phyloP scores from a whole-genome alignment of 2,888 invertebrate genomes.

The Itoplectis maculator region DNA sequence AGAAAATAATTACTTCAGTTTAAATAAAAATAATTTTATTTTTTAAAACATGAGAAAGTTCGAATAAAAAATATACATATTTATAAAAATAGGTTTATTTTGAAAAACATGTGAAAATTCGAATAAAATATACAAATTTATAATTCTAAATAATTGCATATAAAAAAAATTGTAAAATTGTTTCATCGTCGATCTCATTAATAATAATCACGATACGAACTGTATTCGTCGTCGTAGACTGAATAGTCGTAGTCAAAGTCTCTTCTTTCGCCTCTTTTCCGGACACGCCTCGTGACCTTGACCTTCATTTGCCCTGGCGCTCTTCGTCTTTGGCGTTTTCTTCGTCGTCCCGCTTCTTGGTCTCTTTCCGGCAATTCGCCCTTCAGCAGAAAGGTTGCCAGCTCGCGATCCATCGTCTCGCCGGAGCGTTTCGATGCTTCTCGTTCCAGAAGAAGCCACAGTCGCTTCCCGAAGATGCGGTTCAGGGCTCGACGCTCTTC shows the following conservation, averaged over 20 bases:
- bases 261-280: too few relatives aligned
- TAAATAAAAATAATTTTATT: too few relatives aligned
- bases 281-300: too few relatives aligned
- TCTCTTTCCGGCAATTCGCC: constrained; percentile 48
- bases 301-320: not conserved
- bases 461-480: constrained; percentile 53
- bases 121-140: too few relatives aligned
- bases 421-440: constrained; percentile 45
- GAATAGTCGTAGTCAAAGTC: too few relatives aligned
- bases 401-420: constrained; percentile 57
- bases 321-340: constrained; percentile 2
- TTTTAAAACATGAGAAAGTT: too few relatives aligned
- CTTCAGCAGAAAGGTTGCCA: constrained; percentile 58
- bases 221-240: too few relatives aligned
- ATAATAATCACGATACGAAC: too few relatives aligned
- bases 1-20: too few relatives aligned
- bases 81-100: too few relatives aligned
- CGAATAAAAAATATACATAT: too few relatives aligned
- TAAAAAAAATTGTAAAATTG: not conserved
- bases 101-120: too few relatives aligned
- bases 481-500: constrained; percentile 34
- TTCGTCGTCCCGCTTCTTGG: constrained; percentile 2
- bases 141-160: not conserved
- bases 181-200: not conserved
- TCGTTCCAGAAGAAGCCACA: constrained; percentile 54